A percentile compares a stretch with the other conserved stretches of the same genome.
Conservation (phyloP, 2,888 invertebrate genomes). For the Argynnis bischoffii region DNA sequence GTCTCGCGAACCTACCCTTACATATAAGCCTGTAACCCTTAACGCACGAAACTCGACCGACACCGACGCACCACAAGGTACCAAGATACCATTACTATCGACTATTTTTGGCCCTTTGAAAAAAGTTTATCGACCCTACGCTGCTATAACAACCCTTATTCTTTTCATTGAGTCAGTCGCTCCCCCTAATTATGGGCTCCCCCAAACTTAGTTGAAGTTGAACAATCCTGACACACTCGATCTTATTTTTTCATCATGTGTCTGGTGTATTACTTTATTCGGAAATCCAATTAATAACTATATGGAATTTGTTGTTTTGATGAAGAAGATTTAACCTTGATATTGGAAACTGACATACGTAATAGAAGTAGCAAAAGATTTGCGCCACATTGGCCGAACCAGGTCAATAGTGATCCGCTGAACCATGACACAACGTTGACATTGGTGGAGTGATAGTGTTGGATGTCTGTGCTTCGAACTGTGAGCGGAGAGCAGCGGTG, state of each 20-base stretch:
- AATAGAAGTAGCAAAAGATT: constrained; percentile 51
- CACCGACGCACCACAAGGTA: constrained; percentile 40
- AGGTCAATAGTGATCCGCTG: constrained; percentile 64
- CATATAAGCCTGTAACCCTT: constrained; percentile 55
- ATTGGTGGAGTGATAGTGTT: constrained; percentile 62
- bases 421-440: constrained; percentile 75
- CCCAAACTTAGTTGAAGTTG: constrained; percentile 75
- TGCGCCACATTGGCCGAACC: constrained; percentile 67
- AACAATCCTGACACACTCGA: constrained; percentile 64
- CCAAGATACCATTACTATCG: constrained; percentile 36
- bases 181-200: constrained; percentile 81
- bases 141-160: constrained; percentile 78
- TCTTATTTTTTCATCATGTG: constrained; percentile 70
- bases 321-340: constrained; percentile 17
- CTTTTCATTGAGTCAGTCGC: constrained; percentile 71
- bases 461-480: constrained; percentile 58
- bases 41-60: constrained; percentile 20
- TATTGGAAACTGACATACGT: constrained; percentile 17
- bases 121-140: constrained; percentile 77
- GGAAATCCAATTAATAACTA: constrained; percentile 45
- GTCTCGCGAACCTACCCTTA: constrained; percentile 74
- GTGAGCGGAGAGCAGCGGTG: constrained; percentile 41
- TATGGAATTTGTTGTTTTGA: background rate
- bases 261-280: constrained; percentile 33
- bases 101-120: constrained; percentile 46